phyloP scores from a whole-genome alignment of 2,888 invertebrate species.

The Cheilosia variabilis region DNA sequence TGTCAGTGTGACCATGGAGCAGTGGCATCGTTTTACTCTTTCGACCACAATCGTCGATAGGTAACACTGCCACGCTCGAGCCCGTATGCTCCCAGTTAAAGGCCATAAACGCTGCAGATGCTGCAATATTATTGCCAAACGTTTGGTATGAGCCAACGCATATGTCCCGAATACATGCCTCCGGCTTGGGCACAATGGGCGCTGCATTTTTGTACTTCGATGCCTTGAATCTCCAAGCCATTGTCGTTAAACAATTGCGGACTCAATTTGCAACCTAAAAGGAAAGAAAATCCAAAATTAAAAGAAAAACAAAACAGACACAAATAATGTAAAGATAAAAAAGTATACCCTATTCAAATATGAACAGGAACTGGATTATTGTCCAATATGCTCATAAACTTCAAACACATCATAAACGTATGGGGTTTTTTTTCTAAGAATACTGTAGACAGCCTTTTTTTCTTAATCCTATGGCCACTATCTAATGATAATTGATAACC shows the following conservation, averaged over 20 bases:
- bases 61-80: slow-evolving; percentile 94
- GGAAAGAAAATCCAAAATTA: neutral
- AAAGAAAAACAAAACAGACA: too few species aligned
- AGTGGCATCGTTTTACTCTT: slow-evolving; percentile 95
- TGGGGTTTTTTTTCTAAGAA: too few species aligned
- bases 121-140: slow-evolving; percentile 97
- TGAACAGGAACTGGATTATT: too few species aligned
- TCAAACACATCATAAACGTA: too few species aligned
- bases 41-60: slow-evolving; percentile 94
- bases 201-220: slow-evolving; percentile 99
- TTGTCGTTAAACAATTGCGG: slow-evolving; percentile 80
- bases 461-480: too few species aligned
- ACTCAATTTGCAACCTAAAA: slow-evolving; percentile 44
- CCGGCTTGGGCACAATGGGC: slow-evolving; percentile 97
- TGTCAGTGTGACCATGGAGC: slow-evolving; percentile 93
- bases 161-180: slow-evolving; percentile 93
- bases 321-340: too few species aligned
- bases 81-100: slow-evolving; percentile 97
- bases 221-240: slow-evolving; percentile 98
- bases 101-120: slow-evolving; percentile 96
- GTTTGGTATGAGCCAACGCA: slow-evolving; percentile 96
- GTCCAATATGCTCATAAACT: too few species aligned
- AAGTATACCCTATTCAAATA: too few species aligned
- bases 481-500: too few species aligned
- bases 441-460: too few species aligned